Evolutionary conservation across 2,888 invertebrate genomes (phyloP).

Genomic region (Philonicus albiceps): DNA sequence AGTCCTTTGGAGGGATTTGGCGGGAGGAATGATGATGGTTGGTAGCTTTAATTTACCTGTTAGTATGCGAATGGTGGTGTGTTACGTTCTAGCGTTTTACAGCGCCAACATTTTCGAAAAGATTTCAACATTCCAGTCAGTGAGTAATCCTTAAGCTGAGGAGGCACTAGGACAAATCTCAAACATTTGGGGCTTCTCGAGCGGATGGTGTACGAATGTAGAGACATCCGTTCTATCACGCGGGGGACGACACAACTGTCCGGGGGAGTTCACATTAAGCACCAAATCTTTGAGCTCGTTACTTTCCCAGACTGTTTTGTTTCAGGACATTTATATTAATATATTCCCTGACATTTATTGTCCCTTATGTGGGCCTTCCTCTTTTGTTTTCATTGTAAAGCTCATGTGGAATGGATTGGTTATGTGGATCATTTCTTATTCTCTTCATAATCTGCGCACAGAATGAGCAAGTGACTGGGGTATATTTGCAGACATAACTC

Average conservation of each 20-base stretch:
- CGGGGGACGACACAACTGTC: not conserved
- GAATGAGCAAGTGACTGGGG: not conserved
- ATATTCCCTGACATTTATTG: conserved; percentile 16
- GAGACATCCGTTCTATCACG: not conserved
- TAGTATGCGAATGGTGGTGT: conserved; percentile 42
- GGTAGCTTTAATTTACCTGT: conserved; percentile 37
- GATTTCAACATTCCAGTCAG: not conserved
- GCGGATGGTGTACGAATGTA: not conserved
- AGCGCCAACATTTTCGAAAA: not conserved
- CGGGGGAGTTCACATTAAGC: conserved; percentile 1
- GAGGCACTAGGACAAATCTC: not conserved
- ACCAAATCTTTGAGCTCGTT: conserved; percentile 4
- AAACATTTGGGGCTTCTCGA: not conserved
- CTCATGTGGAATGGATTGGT: not conserved
- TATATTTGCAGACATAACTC: not conserved
- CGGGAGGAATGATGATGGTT: not conserved
- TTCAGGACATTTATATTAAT: conserved; percentile 15
- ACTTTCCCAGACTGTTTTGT: not conserved
- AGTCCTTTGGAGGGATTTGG: not conserved
- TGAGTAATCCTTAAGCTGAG: not conserved
- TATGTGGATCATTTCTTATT: conserved; percentile 11
- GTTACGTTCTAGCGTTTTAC: not conserved
- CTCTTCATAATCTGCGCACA: not conserved
- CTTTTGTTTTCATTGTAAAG: not conserved
- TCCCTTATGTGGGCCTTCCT: not conserved